A percentile compares a stretch with the other conserved stretches of the same genome.
These are phyloP conservation scores for Amphiprion clarkii DNA, from an alignment of 2,797 vertebrate species.

Conservation along the genomic window DNA sequence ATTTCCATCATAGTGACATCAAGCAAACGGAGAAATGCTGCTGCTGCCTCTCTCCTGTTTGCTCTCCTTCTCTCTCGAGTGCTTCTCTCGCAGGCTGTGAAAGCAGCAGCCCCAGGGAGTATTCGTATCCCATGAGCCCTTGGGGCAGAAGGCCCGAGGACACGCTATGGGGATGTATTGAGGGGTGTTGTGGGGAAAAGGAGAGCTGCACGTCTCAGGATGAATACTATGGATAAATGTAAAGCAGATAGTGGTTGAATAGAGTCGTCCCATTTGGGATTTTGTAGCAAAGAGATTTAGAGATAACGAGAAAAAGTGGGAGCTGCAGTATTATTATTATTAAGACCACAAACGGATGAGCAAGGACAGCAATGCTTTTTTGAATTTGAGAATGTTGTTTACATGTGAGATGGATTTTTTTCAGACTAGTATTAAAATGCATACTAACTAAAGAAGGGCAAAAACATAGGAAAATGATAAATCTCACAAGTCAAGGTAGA, in stretches of 20 bases:
- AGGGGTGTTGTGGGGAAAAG: constrained; percentile 50
- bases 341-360: constrained; percentile 32
- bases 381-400: constrained; percentile 13
- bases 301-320: constrained; percentile 42
- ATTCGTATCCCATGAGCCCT: constrained; percentile 80
- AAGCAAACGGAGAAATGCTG: constrained; percentile 77
- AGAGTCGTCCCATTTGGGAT: constrained; percentile 66
- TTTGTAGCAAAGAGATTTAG: constrained; percentile 56
- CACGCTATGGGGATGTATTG: constrained; percentile 69
- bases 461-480: background rate
- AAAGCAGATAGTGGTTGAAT: constrained; percentile 64
- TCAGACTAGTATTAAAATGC: background rate
- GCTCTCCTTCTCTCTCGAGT: constrained; percentile 67
- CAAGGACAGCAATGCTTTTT: background rate
- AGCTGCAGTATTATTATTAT: constrained; percentile 22
- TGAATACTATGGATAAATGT: constrained; percentile 71
- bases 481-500: background rate
- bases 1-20: constrained; percentile 84
- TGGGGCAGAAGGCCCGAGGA: constrained; percentile 82
- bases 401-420: background rate
- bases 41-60: constrained; percentile 68
- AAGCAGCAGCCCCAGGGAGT: constrained; percentile 78
- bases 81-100: constrained; percentile 77
- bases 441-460: background rate
- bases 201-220: constrained; percentile 56